phyloP scores from a whole-genome alignment of 2,888 invertebrate genomes.

The Augochlorella aurata region DNA sequence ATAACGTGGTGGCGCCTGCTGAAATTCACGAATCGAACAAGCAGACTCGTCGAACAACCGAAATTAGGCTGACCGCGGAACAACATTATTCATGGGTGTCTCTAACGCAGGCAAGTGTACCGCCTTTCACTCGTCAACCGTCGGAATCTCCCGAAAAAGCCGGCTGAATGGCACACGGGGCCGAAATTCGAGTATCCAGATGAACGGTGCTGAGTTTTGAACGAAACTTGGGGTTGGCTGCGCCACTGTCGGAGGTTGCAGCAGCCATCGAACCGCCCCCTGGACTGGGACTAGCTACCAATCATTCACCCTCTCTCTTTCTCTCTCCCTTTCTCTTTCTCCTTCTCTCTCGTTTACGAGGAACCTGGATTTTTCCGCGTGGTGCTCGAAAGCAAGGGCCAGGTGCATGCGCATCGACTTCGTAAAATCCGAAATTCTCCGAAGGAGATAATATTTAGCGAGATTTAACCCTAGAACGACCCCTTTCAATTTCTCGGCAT shows the following conservation, averaged over 20 bases:
- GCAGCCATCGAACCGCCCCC: conserved; percentile 42
- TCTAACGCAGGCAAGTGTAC: background rate
- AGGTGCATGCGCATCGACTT: conserved; percentile 25
- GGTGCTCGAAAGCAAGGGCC: background rate
- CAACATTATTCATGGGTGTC: background rate
- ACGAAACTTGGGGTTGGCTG: background rate
- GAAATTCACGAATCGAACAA: background rate
- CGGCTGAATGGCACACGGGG: background rate
- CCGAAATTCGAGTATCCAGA: background rate
- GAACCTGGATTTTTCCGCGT: background rate
- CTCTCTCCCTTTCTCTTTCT: background rate
- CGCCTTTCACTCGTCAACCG: background rate
- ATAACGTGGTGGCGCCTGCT: background rate
- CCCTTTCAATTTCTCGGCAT: too few relatives aligned
- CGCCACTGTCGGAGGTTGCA: conserved; percentile 23
- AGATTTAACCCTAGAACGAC: too few relatives aligned
- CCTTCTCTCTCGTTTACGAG: background rate
- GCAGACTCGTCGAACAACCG: background rate
- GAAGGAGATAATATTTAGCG: too few relatives aligned
- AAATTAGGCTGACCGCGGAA: background rate
- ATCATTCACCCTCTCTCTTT: background rate
- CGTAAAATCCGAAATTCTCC: background rate
- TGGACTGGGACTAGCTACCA: conserved; percentile 25
- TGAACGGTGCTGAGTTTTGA: background rate
- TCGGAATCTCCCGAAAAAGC: background rate